These are phyloP conservation scores for Mesembrinibis cayennensis DNA, from an alignment of 2,113 vertebrate genomes.

Conservation along the genomic window DNA sequence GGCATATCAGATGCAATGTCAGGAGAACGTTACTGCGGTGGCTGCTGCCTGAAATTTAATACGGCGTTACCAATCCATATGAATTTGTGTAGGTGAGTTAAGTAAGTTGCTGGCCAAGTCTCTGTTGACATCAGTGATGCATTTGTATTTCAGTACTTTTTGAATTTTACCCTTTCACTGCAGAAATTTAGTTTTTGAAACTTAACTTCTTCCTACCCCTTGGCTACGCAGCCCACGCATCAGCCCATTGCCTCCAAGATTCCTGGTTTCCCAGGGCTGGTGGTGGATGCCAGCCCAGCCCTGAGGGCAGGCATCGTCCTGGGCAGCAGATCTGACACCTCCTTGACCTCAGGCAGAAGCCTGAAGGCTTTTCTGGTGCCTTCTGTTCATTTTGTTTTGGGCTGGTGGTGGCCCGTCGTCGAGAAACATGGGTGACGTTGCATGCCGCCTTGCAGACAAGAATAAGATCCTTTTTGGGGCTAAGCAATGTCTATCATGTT, in stretches of 20 bases:
- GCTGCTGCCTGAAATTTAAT: not conserved
- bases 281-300: not conserved
- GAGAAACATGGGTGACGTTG: not conserved
- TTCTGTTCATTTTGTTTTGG: not conserved
- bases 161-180: not conserved
- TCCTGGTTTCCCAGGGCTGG: rapidly evolving
- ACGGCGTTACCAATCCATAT: rapidly evolving
- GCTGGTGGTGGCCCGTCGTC: not conserved
- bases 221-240: rapidly evolving
- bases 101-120: not conserved
- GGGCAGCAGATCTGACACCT: not conserved
- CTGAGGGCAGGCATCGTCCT: not conserved
- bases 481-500: not conserved
- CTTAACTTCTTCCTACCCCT: not conserved
- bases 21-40: not conserved
- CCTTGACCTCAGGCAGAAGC: not conserved
- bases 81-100: not conserved
- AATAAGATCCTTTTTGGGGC: not conserved
- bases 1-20: not conserved
- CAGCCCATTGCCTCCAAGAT: rapidly evolving
- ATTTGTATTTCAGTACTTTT: not conserved
- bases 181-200: not conserved
- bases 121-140: not conserved
- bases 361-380: not conserved
- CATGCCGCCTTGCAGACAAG: rapidly evolving